Evolutionary conservation across 2,888 invertebrate genomes (phyloP).

Genomic region (Petrophora chlorosata): DNA sequence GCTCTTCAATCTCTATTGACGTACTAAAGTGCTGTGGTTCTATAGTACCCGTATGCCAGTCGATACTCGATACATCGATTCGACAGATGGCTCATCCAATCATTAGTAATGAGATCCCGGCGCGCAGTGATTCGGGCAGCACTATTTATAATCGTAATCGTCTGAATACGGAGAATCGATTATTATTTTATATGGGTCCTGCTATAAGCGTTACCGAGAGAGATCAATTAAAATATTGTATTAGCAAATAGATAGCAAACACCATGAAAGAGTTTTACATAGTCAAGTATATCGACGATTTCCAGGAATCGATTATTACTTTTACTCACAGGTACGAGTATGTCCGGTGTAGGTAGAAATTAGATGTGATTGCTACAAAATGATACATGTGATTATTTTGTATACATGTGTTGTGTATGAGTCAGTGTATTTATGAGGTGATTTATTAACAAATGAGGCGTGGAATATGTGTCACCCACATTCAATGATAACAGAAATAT

Average conservation of each 20-base stretch:
- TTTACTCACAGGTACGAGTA: no score
- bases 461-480: constrained; percentile 41
- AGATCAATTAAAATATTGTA: neutral
- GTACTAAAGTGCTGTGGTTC: constrained; percentile 2
- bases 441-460: constrained; percentile 17
- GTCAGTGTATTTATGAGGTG: neutral
- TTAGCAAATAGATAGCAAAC: neutral
- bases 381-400: no score
- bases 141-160: constrained; percentile 14
- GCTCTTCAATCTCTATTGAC: neutral
- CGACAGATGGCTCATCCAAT: constrained; percentile 71
- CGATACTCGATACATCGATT: constrained; percentile 48
- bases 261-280: no score
- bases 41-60: constrained; percentile 38
- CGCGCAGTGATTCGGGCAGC: constrained; percentile 23
- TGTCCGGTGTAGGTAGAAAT: no score
- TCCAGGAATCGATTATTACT: no score
- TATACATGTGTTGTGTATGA: no score
- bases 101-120: constrained; percentile 42
- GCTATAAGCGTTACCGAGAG: no score
- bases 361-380: no score
- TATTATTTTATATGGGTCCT: constrained; percentile 2
- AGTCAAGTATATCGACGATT: no score
- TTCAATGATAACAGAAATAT: constrained; percentile 5
- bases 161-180: constrained; percentile 14